A percentile compares a stretch with the other conserved stretches of the same genome.
These are phyloP conservation scores for Lytechinus variegatus DNA, from an alignment of 35 echinoderm and acorn worm species.

Conservation along the genomic window DNA sequence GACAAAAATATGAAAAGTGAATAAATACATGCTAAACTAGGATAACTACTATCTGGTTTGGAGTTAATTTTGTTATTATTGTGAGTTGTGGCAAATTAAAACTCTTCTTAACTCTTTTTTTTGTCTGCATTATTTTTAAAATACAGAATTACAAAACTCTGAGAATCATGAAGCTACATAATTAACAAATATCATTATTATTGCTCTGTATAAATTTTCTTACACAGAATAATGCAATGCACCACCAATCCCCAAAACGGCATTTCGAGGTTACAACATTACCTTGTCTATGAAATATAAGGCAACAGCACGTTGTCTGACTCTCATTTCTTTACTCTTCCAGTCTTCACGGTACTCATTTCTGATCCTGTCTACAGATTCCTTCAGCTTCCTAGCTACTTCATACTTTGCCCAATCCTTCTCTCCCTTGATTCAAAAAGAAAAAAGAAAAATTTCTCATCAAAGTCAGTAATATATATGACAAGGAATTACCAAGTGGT, in stretches of 20 bases:
- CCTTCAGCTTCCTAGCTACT: conserved; percentile 84
- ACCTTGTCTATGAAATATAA: conserved; percentile 99
- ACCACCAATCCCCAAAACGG: not conserved
- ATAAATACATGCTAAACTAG: too few species aligned
- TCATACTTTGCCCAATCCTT: conserved; percentile 99
- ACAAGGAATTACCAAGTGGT: not conserved
- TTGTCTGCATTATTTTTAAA: too few species aligned
- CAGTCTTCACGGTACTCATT: conserved; percentile 82
- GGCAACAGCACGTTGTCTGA: conserved; percentile 89
- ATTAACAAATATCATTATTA: too few species aligned
- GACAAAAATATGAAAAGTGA: too few species aligned
- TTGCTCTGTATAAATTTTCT: too few species aligned
- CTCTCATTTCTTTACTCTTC: conserved; percentile 97
- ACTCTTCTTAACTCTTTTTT: too few species aligned
- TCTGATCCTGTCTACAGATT: conserved; percentile 74
- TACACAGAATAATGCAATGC: not conserved
- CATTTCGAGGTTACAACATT: not conserved
- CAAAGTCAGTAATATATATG: not conserved
- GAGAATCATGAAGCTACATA: too few species aligned
- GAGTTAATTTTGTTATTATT: too few species aligned
- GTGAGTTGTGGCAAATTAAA: too few species aligned
- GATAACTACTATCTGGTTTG: too few species aligned
- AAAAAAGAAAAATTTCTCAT: not conserved
- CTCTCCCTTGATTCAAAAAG: conserved; percentile 71
- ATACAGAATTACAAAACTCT: too few species aligned